Conservation (phyloP, 1,140 invertebrate species). For the Drosophila navojoa region DNA sequence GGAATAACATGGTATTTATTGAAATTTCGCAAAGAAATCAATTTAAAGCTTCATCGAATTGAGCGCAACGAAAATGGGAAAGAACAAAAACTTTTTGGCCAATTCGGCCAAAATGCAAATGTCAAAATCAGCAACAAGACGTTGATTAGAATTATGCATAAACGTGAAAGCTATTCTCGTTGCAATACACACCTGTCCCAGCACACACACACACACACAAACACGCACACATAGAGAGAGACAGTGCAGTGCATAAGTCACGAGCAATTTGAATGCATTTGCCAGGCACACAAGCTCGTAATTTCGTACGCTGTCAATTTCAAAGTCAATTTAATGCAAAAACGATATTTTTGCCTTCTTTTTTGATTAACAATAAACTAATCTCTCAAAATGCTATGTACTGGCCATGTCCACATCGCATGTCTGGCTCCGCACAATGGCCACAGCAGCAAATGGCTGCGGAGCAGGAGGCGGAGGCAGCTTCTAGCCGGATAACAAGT, state of each 20-base stretch:
- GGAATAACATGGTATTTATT: not conserved
- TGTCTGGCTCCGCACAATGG: slow-evolving; percentile 26
- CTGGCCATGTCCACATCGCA: slow-evolving; percentile 23
- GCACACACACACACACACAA: slow-evolving; percentile 2
- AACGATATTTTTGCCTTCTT: slow-evolving; percentile 41
- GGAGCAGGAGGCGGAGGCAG: not conserved
- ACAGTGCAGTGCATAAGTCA: not conserved
- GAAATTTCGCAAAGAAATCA: slow-evolving; percentile 10
- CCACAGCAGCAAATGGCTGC: not conserved
- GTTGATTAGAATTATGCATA: slow-evolving; percentile 48
- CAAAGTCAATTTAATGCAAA: slow-evolving; percentile 78
- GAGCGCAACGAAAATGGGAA: slow-evolving; percentile 16
- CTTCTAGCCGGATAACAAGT: slow-evolving; percentile 18
- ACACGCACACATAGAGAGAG: slow-evolving; percentile 2
- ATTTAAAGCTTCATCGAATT: not conserved
- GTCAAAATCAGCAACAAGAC: slow-evolving; percentile 48
- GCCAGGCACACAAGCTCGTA: slow-evolving; percentile 32
- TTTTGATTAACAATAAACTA: slow-evolving; percentile 78
- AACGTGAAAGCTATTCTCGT: slow-evolving; percentile 21
- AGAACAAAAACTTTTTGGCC: slow-evolving; percentile 25
- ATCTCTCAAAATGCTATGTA: slow-evolving; percentile 47
- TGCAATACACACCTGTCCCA: slow-evolving; percentile 12
- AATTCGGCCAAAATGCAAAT: slow-evolving; percentile 38
- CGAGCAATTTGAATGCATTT: slow-evolving; percentile 34
- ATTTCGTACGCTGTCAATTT: slow-evolving; percentile 63